Evolutionary conservation across 2,888 invertebrate species (phyloP).

Genomic region (Polydrusus cervinus): DNA sequence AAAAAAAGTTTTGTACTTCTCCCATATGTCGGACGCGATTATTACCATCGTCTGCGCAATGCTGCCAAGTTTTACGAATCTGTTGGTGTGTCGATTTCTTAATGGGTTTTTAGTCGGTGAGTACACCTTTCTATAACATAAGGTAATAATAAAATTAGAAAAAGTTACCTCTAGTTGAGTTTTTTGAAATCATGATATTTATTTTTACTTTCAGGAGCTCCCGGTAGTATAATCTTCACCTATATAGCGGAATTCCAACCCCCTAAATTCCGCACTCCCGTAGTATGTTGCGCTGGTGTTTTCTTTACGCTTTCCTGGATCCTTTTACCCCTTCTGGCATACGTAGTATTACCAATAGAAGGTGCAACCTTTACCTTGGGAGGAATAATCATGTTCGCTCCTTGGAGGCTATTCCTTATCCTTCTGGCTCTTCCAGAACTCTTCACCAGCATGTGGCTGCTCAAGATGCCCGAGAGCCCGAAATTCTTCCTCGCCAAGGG

Average conservation of each 20-base stretch:
- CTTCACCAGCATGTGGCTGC: constrained; percentile 74
- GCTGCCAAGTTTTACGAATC: constrained; percentile 54
- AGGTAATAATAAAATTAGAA: no score
- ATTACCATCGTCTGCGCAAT: constrained; percentile 68
- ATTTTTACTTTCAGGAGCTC: constrained; percentile 56
- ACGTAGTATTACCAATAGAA: constrained; percentile 62
- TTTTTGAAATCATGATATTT: no score
- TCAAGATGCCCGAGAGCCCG: constrained; percentile 84
- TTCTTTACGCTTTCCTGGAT: constrained; percentile 78
- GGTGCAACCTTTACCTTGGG: constrained; percentile 57
- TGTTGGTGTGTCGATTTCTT: constrained; percentile 75
- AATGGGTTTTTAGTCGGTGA: constrained; percentile 74
- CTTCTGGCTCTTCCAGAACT: constrained; percentile 79
- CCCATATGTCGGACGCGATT: constrained; percentile 71
- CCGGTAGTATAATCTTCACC: constrained; percentile 72
- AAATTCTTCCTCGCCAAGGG: constrained; percentile 82
- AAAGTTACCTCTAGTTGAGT: no score
- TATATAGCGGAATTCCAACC: constrained; percentile 81
- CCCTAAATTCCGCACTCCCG: constrained; percentile 74
- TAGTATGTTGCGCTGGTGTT: constrained; percentile 78
- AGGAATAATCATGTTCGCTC: constrained; percentile 74
- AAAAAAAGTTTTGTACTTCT: constrained; percentile 71
- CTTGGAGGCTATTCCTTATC: constrained; percentile 85
- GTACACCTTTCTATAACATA: background rate
- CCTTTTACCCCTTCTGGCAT: constrained; percentile 59